phyloP scores from a whole-genome alignment of 1,140 invertebrate genomes.

The Pomacea maculata region DNA sequence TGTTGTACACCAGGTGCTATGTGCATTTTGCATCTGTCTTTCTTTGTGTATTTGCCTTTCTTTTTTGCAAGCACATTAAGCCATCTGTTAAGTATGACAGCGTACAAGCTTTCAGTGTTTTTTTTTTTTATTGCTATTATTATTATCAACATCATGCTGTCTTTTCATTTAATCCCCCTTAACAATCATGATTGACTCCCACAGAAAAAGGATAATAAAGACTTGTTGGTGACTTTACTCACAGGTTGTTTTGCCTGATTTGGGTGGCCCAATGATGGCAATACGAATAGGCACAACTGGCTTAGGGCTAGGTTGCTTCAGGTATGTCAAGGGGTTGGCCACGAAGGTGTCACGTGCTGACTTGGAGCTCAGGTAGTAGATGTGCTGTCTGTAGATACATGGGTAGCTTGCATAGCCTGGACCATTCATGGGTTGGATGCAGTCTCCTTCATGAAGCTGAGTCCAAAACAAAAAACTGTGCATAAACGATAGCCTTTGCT shows the following conservation, averaged over 20 bases:
- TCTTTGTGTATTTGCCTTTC: no score
- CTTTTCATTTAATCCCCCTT: no score
- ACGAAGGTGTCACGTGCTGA: conserved; percentile 57
- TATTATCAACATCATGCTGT: no score
- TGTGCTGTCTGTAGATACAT: conserved; percentile 60
- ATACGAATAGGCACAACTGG: conserved; percentile 64
- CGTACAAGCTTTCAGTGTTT: no score
- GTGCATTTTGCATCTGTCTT: no score
- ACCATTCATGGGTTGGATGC: conserved; percentile 62
- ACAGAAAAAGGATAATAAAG: no score
- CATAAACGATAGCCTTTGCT: neutral
- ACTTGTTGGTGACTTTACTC: conserved; percentile 29
- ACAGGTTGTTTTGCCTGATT: conserved; percentile 66
- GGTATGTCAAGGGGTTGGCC: conserved; percentile 60
- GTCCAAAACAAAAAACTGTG: conserved; percentile 15
- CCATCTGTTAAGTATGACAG: no score
- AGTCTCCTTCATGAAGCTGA: conserved; percentile 60
- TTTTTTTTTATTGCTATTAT: no score
- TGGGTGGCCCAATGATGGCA: conserved; percentile 65
- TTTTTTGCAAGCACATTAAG: no score
- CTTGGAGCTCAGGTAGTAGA: conserved; percentile 61
- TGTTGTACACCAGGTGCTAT: no score
- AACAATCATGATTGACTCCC: no score
- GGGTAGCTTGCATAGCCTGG: conserved; percentile 56
- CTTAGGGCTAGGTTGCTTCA: conserved; percentile 60